phyloP scores from a whole-genome alignment of 2,113 vertebrate genomes.

The Dicrurus megarhynchus region DNA sequence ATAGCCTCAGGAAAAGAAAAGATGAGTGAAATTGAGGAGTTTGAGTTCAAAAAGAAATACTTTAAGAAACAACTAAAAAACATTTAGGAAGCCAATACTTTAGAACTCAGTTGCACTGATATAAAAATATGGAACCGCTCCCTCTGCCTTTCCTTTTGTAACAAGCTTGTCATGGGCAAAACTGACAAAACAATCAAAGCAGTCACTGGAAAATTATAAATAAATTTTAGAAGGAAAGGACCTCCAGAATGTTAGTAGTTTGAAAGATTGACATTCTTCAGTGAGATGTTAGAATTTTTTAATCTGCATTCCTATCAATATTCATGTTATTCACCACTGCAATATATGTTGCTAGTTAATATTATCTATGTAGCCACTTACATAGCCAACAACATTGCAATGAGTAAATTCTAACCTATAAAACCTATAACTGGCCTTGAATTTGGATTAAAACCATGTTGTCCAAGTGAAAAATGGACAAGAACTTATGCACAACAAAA shows the following conservation, averaged over 20 bases:
- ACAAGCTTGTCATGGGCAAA: not conserved
- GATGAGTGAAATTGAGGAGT: not conserved
- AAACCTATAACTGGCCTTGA: not conserved
- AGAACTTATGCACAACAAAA: not conserved
- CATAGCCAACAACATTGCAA: not conserved
- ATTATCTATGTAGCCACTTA: not conserved
- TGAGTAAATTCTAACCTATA: not conserved
- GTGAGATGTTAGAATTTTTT: not conserved
- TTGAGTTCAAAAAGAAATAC: not conserved
- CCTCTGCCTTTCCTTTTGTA: not conserved
- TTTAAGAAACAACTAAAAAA: not conserved
- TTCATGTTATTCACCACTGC: fast-evolving
- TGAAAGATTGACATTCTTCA: not conserved
- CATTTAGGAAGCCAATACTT: not conserved
- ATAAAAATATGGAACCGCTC: not conserved
- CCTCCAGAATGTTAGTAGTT: not conserved
- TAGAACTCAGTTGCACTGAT: not conserved
- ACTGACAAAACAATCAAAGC: not conserved
- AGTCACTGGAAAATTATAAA: not conserved
- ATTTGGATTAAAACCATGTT: not conserved
- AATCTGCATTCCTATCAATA: not conserved
- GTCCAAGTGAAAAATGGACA: not conserved
- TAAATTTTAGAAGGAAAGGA: not conserved
- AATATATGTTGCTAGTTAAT: not conserved
- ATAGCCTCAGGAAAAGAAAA: not conserved